Evolutionary conservation across 2,797 vertebrate species (phyloP), one percentile per base, ranked within the genome.

Genomic region (Leptatherina wallacei): DNA sequence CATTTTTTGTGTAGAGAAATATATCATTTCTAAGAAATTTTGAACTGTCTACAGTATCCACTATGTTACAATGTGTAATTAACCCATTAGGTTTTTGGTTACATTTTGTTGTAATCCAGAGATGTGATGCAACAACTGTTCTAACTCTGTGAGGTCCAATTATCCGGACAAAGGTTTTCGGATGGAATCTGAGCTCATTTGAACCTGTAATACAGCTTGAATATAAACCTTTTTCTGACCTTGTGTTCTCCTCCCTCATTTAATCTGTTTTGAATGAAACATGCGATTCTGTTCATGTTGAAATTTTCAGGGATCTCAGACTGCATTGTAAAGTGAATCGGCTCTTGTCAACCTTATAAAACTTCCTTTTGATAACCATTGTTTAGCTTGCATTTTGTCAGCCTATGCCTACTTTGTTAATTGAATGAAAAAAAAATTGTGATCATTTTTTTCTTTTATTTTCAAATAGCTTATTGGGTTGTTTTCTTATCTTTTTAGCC

Each of bases 401-500:
- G 75, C 83, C 77, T 85, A 65, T 73, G 73, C 75, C 77, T 83
- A 77, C 81, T 91, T 86, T 88, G 84, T 92, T 91, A 24, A 88
- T 80, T 13, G 58, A 88, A 88, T 85, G 69, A 83, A 85, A 83
- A 85, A 81, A 52, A 32, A 72, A 71, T 27, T 85, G 82, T 90
- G 68, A 80, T 73, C 72, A n/a, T 75, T 86, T 59, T 59, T 61
- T 33, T 44, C 14, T 58, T 67, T 29, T 54, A 61, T 74, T 30
- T 61, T 69, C 65, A 70, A 80, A 86, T 77, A 65, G 85, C 85
- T 91, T 90, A 82, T 81, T 91, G 91, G 92, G 87, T 87, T 89
- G 85, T 88, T 93, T 80, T 93, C 86, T 92, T 72, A 88, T 89
- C 90, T 89, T 94, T 91, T 91, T 89, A 88, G 82, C 88, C 88